These are phyloP conservation scores for Dromas ardeola DNA, from an alignment of 2,113 vertebrate species.

Conservation along the genomic window DNA sequence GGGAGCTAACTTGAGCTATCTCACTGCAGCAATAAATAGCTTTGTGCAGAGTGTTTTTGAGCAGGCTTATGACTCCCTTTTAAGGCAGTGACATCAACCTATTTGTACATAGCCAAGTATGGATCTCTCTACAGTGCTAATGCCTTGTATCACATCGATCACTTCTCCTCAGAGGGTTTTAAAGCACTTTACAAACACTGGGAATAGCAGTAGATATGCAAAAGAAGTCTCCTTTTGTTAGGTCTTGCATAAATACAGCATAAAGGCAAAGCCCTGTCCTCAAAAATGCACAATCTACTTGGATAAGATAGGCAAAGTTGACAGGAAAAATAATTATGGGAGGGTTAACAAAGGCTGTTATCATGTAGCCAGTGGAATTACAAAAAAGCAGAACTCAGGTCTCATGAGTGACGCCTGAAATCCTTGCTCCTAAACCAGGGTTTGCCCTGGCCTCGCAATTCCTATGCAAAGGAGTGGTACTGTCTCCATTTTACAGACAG, in stretches of 20 bases:
- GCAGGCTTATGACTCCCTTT: neutral
- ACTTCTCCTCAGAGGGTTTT: neutral
- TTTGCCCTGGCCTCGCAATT: neutral
- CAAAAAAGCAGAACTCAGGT: neutral
- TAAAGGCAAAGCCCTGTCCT: neutral
- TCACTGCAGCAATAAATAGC: neutral
- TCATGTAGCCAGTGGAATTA: neutral
- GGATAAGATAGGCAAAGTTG: neutral
- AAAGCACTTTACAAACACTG: neutral
- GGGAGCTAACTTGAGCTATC: neutral
- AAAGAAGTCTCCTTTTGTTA: neutral
- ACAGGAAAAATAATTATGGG: neutral
- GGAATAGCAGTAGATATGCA: neutral
- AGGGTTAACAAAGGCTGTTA: neutral
- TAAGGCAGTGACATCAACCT: neutral
- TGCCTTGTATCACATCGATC: neutral
- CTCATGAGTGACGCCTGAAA: neutral
- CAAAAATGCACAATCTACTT: neutral
- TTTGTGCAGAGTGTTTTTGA: neutral
- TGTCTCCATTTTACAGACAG: neutral
- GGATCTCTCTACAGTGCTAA: neutral
- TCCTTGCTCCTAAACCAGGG: neutral
- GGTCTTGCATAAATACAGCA: neutral
- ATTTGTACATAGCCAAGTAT: neutral
- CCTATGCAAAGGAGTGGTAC: neutral